Percentiles rank a stretch among this genome's conserved stretches.
Evolutionary conservation across 2,888 invertebrate genomes (phyloP).

Genomic region (Belgica antarctica): DNA sequence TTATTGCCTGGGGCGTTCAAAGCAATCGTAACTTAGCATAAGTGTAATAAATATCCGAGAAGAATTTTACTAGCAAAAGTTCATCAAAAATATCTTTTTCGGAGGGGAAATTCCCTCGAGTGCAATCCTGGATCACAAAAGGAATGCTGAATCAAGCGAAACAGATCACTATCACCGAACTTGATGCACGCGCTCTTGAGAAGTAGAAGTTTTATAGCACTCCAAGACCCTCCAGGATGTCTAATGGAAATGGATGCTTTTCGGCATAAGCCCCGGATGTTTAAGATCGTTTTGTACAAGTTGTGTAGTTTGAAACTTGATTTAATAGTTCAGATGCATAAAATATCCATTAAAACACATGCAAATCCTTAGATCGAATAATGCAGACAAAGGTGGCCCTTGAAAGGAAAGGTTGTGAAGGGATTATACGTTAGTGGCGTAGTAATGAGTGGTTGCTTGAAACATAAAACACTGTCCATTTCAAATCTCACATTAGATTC

Average conservation of each 20-base stretch:
- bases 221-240: constrained; percentile 10
- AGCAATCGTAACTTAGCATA: constrained; percentile 22
- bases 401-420: too few species aligned
- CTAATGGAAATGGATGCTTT: neutral
- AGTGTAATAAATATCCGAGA: constrained; percentile 41
- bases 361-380: too few species aligned
- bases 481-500: too few species aligned
- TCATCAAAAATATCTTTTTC: constrained; percentile 15
- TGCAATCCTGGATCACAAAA: constrained; percentile 2
- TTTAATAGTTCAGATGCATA: too few species aligned
- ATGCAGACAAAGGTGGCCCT: too few species aligned
- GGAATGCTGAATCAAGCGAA: constrained; percentile 32
- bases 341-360: too few species aligned
- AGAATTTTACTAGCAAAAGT: constrained; percentile 13
- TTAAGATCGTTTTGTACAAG: too few species aligned
- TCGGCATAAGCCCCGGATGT: too few species aligned
- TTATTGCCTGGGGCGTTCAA: constrained; percentile 30
- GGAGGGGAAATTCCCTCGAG: constrained; percentile 19
- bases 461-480: too few species aligned
- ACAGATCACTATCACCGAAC: neutral
- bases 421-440: too few species aligned
- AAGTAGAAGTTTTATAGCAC: constrained; percentile 8
- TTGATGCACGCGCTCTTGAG: neutral
- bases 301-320: too few species aligned
- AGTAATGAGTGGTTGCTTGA: too few species aligned